These are phyloP conservation scores for Bovichtus variegatus DNA, from an alignment of 2,797 vertebrate species.

Conservation along the genomic window DNA sequence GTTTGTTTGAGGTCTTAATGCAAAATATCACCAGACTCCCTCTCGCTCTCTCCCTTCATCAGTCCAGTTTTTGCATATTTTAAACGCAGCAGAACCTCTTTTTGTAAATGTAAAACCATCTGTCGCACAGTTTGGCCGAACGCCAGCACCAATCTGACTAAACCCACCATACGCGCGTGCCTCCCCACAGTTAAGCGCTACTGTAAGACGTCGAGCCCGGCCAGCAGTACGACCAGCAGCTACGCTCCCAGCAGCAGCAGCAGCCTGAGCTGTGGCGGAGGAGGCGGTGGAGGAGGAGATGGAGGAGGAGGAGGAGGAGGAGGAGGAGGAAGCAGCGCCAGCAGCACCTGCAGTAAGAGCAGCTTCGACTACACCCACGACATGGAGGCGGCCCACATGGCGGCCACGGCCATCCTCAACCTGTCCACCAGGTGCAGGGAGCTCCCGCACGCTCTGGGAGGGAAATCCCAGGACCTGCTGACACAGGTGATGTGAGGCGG, in stretches of 20 bases:
- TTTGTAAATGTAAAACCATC: slow-evolving; percentile 26
- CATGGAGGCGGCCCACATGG: slow-evolving; percentile 99
- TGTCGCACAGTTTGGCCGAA: slow-evolving; percentile 33
- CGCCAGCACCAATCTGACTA: slow-evolving; percentile 33
- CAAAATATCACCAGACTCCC: neutral
- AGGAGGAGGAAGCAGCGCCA: slow-evolving; percentile 93
- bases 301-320: slow-evolving; percentile 66
- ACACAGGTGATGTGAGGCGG: slow-evolving; percentile 85
- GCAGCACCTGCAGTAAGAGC: slow-evolving; percentile 99
- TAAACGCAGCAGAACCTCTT: slow-evolving; percentile 20
- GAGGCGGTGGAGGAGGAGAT: slow-evolving; percentile 28
- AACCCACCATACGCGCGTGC: slow-evolving; percentile 2
- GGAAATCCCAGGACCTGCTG: slow-evolving; percentile 93
- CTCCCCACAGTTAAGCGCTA: slow-evolving; percentile 91
- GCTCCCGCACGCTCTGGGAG: slow-evolving; percentile 95
- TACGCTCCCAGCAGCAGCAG: slow-evolving; percentile 98
- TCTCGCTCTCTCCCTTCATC: neutral
- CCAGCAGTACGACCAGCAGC: slow-evolving; percentile 97
- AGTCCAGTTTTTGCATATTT: slow-evolving; percentile 7
- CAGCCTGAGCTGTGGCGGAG: slow-evolving; percentile 89
- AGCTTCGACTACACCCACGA: slow-evolving; percentile 99
- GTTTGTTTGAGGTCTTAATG: neutral
- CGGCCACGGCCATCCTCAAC: slow-evolving; percentile 98
- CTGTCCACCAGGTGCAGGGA: slow-evolving; percentile 97
- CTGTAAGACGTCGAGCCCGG: slow-evolving; percentile 96